Conservation (phyloP, 2,888 invertebrate species). For the Halocaridina rubra region DNA sequence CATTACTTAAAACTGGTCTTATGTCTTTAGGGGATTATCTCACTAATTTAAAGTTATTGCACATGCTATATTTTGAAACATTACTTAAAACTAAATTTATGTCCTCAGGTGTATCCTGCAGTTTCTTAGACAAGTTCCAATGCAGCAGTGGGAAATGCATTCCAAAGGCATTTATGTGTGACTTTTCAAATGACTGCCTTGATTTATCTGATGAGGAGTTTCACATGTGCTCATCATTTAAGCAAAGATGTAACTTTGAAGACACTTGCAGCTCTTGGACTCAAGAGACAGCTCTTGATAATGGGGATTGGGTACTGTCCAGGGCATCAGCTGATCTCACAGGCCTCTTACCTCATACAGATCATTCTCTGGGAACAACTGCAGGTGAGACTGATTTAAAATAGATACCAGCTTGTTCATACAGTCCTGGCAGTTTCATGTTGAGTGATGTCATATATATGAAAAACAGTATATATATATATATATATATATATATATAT, state of each 20-base stretch:
- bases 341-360: not conserved
- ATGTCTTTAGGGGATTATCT: too few relatives aligned
- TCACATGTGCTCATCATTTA: not conserved
- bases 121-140: not conserved
- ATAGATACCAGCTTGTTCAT: too few relatives aligned
- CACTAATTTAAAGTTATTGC: too few relatives aligned
- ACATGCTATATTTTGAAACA: too few relatives aligned
- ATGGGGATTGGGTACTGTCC: slow-evolving; percentile 27
- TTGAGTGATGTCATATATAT: too few relatives aligned
- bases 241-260: slow-evolving; percentile 41
- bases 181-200: slow-evolving; percentile 38
- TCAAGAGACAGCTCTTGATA: slow-evolving; percentile 20
- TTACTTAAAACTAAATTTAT: too few relatives aligned
- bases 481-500: too few relatives aligned
- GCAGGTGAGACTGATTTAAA: not conserved
- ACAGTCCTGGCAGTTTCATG: too few relatives aligned
- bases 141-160: slow-evolving; percentile 37
- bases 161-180: slow-evolving; percentile 10
- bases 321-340: slow-evolving; percentile 5
- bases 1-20: too few relatives aligned
- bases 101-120: slow-evolving; percentile 24
- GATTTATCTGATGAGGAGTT: slow-evolving; percentile 27
- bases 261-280: slow-evolving; percentile 22
- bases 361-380: slow-evolving; percentile 21
- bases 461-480: too few relatives aligned